Conservation (phyloP, 2,113 vertebrate genomes). For the Chloebia gouldiae region DNA sequence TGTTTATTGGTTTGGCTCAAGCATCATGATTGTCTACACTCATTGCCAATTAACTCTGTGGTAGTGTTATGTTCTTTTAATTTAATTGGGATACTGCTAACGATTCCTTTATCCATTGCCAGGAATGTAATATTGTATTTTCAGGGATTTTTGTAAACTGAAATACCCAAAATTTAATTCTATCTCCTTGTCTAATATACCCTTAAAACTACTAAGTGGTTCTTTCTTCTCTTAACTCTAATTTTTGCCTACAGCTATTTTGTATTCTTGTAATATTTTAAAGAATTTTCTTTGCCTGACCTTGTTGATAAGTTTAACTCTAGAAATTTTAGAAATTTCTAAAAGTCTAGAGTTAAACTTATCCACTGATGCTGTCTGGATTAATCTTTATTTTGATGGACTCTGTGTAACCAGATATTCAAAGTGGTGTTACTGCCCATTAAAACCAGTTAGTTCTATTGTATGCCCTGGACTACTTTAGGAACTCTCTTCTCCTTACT, state of each 20-base stretch:
- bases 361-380: not conserved
- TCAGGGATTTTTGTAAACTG: not conserved
- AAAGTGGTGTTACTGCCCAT: not conserved
- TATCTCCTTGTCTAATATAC: not conserved
- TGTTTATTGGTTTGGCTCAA: not conserved
- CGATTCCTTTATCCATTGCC: not conserved
- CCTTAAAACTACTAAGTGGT: not conserved
- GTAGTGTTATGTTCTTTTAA: not conserved
- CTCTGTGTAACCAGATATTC: not conserved
- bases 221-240: not conserved
- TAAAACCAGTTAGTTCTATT: not conserved
- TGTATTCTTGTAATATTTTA: not conserved
- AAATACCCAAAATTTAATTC: not conserved
- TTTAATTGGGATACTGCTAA: not conserved
- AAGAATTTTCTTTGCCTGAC: not conserved
- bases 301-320: not conserved
- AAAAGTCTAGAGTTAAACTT: too few species aligned
- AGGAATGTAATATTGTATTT: not conserved
- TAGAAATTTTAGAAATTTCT: not conserved
- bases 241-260: not conserved
- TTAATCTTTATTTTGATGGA: not conserved
- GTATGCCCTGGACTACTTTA: not conserved
- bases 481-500: not conserved
- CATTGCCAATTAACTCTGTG: not conserved
- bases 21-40: not conserved